phyloP scores from a whole-genome alignment of 2,113 vertebrate species.

The Nycticryphes semicollaris region DNA sequence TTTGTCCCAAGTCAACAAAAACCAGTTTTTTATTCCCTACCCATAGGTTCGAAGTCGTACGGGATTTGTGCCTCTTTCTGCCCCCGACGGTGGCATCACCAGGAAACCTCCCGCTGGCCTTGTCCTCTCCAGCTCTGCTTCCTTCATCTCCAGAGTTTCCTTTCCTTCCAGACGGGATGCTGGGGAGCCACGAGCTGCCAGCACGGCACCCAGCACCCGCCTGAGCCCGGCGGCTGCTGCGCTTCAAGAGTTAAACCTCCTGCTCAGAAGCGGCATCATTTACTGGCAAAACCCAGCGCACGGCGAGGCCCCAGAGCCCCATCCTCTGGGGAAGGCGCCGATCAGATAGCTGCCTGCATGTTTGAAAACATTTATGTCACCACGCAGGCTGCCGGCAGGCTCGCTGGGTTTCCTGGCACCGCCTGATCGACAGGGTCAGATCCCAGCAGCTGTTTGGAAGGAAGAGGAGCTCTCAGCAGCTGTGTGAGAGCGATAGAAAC shows the following conservation, averaged over 20 bases:
- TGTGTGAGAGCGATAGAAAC: neutral
- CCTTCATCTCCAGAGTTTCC: neutral
- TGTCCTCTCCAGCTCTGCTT: neutral
- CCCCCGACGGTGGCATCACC: fast-evolving
- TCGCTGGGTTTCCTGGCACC: conserved; percentile 41
- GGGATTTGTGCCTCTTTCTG: neutral
- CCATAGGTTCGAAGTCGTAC: fast-evolving
- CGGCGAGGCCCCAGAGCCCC: conserved; percentile 10
- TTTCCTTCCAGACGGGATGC: fast-evolving
- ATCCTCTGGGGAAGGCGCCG: conserved; percentile 66
- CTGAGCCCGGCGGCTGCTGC: neutral
- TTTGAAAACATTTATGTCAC: conserved; percentile 75
- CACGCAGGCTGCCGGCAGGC: conserved; percentile 62
- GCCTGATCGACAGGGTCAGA: conserved; percentile 69
- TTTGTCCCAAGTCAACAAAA: neutral
- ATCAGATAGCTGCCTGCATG: conserved; percentile 65
- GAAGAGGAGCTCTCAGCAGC: conserved; percentile 48
- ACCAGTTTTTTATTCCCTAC: neutral
- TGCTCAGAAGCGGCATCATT: neutral
- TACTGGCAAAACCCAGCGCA: neutral
- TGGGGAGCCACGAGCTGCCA: fast-evolving
- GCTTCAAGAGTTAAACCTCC: neutral
- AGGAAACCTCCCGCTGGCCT: neutral
- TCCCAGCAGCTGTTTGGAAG: conserved; percentile 70
- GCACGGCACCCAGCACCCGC: fast-evolving